Evolutionary conservation across 2,888 invertebrate genomes (phyloP).

Genomic region (Melinopterus prodromus): DNA sequence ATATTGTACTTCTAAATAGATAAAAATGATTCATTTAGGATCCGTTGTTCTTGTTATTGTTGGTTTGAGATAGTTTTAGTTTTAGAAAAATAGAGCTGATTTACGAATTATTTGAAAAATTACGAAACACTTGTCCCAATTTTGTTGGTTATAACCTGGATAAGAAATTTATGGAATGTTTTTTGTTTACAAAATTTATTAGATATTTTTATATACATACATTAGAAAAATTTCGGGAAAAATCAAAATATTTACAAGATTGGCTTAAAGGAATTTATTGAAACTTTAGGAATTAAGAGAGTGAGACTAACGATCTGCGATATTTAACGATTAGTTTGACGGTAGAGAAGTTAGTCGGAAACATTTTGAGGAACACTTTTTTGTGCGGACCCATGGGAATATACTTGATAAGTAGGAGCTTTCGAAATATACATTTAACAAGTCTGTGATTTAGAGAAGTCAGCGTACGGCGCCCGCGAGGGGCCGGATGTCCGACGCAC

Average conservation of each 20-base stretch:
- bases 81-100: not conserved
- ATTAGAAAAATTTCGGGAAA: not conserved
- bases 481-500: not conserved
- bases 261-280: not conserved
- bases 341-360: not conserved
- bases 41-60: too few relatives aligned
- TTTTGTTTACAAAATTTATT: not conserved
- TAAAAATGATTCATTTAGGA: too few relatives aligned
- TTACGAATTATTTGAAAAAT: not conserved
- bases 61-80: too few relatives aligned
- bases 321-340: not conserved
- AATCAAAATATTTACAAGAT: not conserved
- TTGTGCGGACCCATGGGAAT: not conserved
- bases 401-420: slow-evolving; percentile 25
- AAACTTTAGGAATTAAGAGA: not conserved
- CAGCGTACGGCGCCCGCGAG: too few relatives aligned
- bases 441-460: not conserved
- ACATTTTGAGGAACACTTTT: not conserved
- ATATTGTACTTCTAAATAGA: too few relatives aligned
- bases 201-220: not conserved
- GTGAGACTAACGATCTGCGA: not conserved
- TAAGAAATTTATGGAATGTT: not conserved
- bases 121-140: not conserved
- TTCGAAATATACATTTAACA: slow-evolving; percentile 13
- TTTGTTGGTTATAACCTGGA: not conserved